Percentiles rank a stretch among this genome's conserved stretches.
Evolutionary conservation across 2,113 vertebrate species (phyloP).

Genomic region (Pseudorhombus dupliciocellatus): DNA sequence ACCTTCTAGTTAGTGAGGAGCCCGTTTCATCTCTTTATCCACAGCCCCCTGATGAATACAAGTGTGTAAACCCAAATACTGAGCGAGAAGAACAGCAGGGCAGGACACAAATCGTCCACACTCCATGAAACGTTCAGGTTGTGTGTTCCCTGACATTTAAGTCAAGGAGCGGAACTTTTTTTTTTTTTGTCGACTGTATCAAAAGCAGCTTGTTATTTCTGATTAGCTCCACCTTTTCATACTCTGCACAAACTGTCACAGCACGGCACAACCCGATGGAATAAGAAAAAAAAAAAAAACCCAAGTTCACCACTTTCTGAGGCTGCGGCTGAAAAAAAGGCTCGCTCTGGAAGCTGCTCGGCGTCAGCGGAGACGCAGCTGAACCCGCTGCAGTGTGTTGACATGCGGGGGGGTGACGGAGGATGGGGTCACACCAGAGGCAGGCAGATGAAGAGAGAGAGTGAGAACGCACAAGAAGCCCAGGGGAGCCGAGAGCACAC

Average conservation of each 20-base stretch:
- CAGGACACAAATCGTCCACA: neutral
- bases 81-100: neutral
- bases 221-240: constrained; percentile 1
- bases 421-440: constrained; percentile 43
- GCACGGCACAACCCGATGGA: neutral
- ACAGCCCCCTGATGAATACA: no score
- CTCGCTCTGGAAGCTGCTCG: neutral
- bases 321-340: neutral
- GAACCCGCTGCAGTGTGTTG: constrained; percentile 25
- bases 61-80: neutral
- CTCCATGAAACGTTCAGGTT: neutral
- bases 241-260: neutral
- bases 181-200: neutral
- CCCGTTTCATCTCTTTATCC: no score
- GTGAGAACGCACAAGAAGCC: constrained; percentile 29
- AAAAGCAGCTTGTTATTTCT: neutral
- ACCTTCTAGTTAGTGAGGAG: neutral
- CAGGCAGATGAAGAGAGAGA: constrained; percentile 47
- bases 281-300: neutral
- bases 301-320: neutral
- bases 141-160: neutral
- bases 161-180: neutral
- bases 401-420: constrained; percentile 36
- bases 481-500: constrained; percentile 45
- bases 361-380: constrained; percentile 15